Evolutionary conservation across 1,140 invertebrate species (phyloP).

Genomic region (Pentalonia nigronervosa): DNA sequence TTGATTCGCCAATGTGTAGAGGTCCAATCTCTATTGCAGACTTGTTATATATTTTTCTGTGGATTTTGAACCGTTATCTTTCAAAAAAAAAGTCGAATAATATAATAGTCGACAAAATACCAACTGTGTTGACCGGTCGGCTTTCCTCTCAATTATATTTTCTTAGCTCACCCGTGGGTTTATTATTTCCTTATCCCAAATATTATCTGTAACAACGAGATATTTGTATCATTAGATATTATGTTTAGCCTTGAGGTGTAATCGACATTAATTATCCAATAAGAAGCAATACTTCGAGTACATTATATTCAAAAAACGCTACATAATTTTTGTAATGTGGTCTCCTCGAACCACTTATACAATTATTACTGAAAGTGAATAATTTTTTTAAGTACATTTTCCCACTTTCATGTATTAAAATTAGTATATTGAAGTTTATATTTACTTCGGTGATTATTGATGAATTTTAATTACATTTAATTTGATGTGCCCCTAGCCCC

Average conservation of each 20-base stretch:
- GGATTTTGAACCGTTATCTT: neutral
- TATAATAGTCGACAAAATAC: neutral
- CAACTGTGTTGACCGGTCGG: neutral
- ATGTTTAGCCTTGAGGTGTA: neutral
- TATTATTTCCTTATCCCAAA: neutral
- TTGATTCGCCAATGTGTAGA: neutral
- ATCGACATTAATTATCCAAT: neutral
- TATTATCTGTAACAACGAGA: neutral
- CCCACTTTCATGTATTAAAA: neutral
- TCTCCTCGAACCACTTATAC: neutral
- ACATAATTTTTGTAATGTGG: neutral
- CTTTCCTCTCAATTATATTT: neutral
- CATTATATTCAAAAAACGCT: neutral
- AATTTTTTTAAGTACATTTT: neutral
- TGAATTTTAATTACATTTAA: constrained; percentile 3
- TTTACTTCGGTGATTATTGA: neutral
- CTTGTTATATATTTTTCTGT: too few relatives aligned
- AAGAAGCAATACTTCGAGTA: neutral
- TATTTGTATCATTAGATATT: neutral
- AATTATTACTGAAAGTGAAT: neutral
- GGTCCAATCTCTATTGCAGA: neutral
- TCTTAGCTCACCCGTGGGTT: neutral
- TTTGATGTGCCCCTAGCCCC: neutral
- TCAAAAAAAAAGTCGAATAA: neutral
- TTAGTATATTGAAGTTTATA: neutral